phyloP scores from a whole-genome alignment of 2,113 vertebrate species.

The Montifringilla adamsi region DNA sequence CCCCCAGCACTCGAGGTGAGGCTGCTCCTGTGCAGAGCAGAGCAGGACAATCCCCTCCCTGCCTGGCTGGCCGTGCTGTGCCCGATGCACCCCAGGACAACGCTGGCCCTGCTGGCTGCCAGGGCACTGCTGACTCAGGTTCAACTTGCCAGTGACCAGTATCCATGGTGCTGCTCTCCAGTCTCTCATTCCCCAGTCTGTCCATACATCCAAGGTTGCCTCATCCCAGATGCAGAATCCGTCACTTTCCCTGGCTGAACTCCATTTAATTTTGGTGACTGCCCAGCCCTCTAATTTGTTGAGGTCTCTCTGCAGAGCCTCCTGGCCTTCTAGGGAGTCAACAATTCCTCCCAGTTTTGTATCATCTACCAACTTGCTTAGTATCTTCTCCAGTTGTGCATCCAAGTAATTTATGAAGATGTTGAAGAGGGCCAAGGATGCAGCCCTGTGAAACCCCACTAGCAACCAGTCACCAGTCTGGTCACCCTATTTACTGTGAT shows the following conservation, averaged over 20 bases:
- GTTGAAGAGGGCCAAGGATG: neutral
- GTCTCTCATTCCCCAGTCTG: neutral
- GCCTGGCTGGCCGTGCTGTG: fast-evolving
- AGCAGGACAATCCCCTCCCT: neutral
- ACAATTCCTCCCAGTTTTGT: neutral
- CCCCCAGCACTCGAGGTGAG: fast-evolving
- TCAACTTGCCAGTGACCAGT: neutral
- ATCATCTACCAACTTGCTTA: neutral
- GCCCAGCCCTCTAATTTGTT: neutral
- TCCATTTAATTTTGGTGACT: neutral
- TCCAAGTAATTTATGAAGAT: neutral
- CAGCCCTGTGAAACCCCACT: neutral
- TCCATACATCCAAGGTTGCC: neutral
- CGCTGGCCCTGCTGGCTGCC: neutral
- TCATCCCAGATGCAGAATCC: neutral
- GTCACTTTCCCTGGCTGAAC: neutral
- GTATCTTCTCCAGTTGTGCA: neutral
- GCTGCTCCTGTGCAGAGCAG: neutral
- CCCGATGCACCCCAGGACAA: neutral
- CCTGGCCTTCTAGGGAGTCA: neutral
- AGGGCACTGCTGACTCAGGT: neutral
- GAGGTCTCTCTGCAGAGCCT: neutral
- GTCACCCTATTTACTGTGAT: neutral
- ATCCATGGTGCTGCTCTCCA: neutral
- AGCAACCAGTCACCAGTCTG: neutral